Percentiles rank a stretch among this genome's conserved stretches.
These are phyloP conservation scores for Motacilla alba DNA, from an alignment of 2,113 vertebrate species.

Conservation along the genomic window DNA sequence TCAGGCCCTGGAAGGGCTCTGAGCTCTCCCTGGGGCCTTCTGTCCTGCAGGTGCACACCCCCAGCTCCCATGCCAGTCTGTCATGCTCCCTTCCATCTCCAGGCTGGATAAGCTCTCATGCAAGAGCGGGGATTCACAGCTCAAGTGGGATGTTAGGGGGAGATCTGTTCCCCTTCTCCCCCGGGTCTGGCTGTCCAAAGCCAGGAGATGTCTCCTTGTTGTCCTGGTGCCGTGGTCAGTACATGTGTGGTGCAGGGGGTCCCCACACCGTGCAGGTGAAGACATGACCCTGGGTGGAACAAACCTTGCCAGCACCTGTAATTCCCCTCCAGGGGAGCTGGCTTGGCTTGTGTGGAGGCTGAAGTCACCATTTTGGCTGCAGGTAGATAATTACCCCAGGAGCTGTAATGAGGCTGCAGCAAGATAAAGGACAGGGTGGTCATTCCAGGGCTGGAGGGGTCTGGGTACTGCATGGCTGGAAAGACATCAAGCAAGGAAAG, in stretches of 20 bases:
- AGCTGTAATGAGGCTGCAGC: background rate
- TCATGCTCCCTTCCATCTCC: background rate
- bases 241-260: accelerated
- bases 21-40: background rate
- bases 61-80: background rate
- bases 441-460: background rate
- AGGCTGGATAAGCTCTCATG: background rate
- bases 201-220: background rate
- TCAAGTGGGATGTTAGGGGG: too few relatives aligned
- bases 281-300: background rate
- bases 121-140: accelerated
- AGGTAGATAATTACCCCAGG: accelerated
- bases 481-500: background rate
- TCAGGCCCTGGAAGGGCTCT: background rate
- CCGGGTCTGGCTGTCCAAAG: background rate
- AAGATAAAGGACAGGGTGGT: background rate
- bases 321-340: background rate
- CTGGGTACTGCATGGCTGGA: background rate
- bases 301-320: background rate
- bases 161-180: background rate
- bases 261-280: background rate
- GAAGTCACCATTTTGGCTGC: background rate
- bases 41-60: accelerated
- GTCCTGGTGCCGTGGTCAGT: background rate
- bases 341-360: background rate